Evolutionary conservation across 23 tunicate genomes (phyloP).

Genomic region (Phallusia fumigata): DNA sequence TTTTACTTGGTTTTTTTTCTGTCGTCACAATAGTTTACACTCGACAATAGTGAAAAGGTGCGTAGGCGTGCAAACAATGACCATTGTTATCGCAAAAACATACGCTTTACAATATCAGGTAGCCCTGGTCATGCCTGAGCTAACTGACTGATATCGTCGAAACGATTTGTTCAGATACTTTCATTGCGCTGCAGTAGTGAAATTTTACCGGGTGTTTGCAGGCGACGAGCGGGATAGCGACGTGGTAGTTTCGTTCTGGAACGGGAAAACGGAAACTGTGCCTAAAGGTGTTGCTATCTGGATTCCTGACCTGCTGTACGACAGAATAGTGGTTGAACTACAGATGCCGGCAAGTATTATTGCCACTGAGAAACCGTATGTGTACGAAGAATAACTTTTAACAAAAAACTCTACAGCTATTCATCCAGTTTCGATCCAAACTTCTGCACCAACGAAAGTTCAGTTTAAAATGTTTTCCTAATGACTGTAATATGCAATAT

Average conservation of each 20-base stretch:
- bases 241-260: slow-evolving; percentile 87
- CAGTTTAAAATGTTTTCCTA: no score
- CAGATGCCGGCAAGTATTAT: slow-evolving; percentile 83
- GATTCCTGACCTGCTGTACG: slow-evolving; percentile 89
- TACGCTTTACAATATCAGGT: no score
- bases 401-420: no score
- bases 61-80: neutral
- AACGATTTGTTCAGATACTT: no score
- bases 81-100: neutral
- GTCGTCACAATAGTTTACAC: neutral
- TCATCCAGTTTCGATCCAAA: no score
- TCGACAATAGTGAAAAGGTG: neutral
- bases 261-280: slow-evolving; percentile 74
- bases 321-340: slow-evolving; percentile 90
- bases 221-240: slow-evolving; percentile 81
- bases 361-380: no score
- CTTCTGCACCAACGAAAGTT: no score
- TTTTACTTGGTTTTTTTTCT: no score
- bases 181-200: neutral
- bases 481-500: no score
- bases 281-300: slow-evolving; percentile 82
- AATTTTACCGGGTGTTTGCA: neutral
- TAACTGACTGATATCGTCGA: no score
- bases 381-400: no score
- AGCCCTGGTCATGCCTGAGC: no score